These are phyloP conservation scores for Cantharis lateralis DNA, from an alignment of 2,888 invertebrate species.

Conservation along the genomic window DNA sequence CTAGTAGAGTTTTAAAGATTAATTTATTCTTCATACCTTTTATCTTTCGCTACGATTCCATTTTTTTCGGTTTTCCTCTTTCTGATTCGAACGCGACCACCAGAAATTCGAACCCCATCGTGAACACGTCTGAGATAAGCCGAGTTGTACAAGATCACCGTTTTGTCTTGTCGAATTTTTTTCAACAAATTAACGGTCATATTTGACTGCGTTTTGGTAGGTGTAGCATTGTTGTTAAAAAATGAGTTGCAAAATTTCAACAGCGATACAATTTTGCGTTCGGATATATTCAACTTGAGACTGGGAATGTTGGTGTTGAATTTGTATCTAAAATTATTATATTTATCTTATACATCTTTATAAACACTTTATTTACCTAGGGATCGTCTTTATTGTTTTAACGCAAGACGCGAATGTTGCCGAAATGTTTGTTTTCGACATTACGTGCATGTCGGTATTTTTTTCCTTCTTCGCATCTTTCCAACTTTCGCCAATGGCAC, in stretches of 20 bases:
- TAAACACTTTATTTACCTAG: conserved; percentile 43
- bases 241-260: conserved; percentile 62
- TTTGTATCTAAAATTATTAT: conserved; percentile 64
- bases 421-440: conserved; percentile 65
- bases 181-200: not conserved
- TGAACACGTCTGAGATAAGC: conserved; percentile 33
- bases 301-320: conserved; percentile 73
- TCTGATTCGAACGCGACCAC: conserved; percentile 29
- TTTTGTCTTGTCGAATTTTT: conserved; percentile 47
- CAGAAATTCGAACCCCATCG: conserved; percentile 31
- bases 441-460: conserved; percentile 75
- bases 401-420: conserved; percentile 48
- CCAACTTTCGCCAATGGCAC: conserved; percentile 73
- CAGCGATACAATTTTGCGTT: conserved; percentile 68
- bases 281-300: conserved; percentile 76
- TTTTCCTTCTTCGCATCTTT: conserved; percentile 69
- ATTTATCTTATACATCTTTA: not conserved
- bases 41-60: conserved; percentile 16
- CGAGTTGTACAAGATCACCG: conserved; percentile 20
- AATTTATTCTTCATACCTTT: conserved; percentile 21
- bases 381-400: conserved; percentile 47
- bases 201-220: not conserved
- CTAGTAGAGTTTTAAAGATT: not conserved
- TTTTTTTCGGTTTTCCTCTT: conserved; percentile 28
- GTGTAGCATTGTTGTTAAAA: conserved; percentile 32